Evolutionary conservation across 2,113 vertebrate genomes (phyloP).

Genomic region (Monopterus albus): DNA sequence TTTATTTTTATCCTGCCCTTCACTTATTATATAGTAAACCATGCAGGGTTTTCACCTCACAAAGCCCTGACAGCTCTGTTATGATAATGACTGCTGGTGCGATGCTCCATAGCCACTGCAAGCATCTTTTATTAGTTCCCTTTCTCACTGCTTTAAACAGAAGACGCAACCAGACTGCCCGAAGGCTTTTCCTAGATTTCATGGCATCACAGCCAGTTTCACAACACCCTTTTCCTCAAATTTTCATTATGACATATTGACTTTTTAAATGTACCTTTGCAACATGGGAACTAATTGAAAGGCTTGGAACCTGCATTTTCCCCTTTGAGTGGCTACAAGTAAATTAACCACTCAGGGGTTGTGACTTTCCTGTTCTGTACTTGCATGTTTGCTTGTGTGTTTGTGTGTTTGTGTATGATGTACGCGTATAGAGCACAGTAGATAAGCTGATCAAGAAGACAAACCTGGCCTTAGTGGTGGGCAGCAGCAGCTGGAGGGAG

Average conservation of each 20-base stretch:
- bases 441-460: conserved; percentile 90
- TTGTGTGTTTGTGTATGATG: conserved; percentile 44
- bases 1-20: conserved; percentile 3
- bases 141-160: conserved; percentile 25
- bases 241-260: background rate
- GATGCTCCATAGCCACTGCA: background rate
- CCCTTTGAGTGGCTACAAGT: conserved; percentile 6
- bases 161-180: background rate
- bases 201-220: conserved; percentile 2
- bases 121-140: conserved; percentile 24
- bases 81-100: conserved; percentile 28
- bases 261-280: background rate
- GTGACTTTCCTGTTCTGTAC: conserved; percentile 52
- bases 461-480: conserved; percentile 87
- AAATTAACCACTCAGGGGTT: conserved; percentile 48
- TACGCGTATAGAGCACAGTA: conserved; percentile 81
- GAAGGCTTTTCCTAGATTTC: conserved; percentile 28
- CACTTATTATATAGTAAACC: conserved; percentile 9
- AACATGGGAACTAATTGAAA: conserved; percentile 13
- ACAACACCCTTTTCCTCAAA: background rate
- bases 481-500: conserved; percentile 89
- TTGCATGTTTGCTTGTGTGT: conserved; percentile 28
- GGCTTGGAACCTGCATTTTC: conserved; percentile 32
- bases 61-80: conserved; percentile 19
- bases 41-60: conserved; percentile 18